Evolutionary conservation across 1,140 invertebrate genomes (phyloP).

Genomic region (Heliconius himera): DNA sequence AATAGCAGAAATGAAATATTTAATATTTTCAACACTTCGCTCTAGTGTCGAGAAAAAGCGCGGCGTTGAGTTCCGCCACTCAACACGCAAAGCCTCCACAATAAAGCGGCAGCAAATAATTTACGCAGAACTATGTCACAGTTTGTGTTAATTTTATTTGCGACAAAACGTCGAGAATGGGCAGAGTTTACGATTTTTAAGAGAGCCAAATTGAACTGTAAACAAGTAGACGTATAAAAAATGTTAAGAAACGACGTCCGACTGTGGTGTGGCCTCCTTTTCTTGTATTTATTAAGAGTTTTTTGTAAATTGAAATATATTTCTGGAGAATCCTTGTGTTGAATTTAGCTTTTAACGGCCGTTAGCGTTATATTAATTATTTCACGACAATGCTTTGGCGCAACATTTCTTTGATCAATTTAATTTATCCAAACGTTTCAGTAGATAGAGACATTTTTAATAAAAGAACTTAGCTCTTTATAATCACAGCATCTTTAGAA

Average conservation of each 20-base stretch:
- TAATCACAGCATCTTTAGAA: background rate
- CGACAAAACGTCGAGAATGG: slow-evolving; percentile 22
- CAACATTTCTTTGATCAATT: background rate
- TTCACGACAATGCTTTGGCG: background rate
- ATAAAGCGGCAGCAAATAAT: background rate
- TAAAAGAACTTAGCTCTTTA: background rate
- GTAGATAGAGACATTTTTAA: background rate
- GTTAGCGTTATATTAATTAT: background rate
- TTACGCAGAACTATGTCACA: background rate
- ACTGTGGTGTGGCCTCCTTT: slow-evolving; percentile 17
- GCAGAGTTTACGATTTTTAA: slow-evolving; percentile 29
- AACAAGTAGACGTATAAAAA: slow-evolving; percentile 4
- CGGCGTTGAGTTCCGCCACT: no score
- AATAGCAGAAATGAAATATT: no score
- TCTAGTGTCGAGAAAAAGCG: no score
- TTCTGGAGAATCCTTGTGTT: slow-evolving; percentile 2
- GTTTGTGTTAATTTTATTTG: slow-evolving; percentile 16
- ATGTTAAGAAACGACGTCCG: slow-evolving; percentile 6
- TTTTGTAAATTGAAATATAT: slow-evolving; percentile 13
- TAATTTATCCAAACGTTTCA: background rate
- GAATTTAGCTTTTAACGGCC: background rate
- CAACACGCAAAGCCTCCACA: no score
- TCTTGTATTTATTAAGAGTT: slow-evolving; percentile 22
- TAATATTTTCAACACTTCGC: no score
- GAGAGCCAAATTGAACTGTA: slow-evolving; percentile 13